A percentile compares a stretch with the other conserved stretches of the same genome.
Conservation (phyloP, 2,888 invertebrate species). For the Agriopis leucophaearia region DNA sequence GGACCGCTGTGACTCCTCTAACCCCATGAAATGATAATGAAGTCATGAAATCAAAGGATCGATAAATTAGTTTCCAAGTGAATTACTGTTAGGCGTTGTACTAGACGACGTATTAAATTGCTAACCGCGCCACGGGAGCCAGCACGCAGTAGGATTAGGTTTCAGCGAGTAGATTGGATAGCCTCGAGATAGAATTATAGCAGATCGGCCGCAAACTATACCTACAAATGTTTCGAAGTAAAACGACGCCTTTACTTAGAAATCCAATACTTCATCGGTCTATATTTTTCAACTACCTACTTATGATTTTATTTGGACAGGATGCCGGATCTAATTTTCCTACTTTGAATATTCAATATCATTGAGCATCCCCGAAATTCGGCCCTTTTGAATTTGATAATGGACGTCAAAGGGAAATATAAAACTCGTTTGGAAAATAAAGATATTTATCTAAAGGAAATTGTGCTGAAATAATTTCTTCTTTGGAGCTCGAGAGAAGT, state of each 20-base stretch:
- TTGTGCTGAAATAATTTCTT: constrained; percentile 29
- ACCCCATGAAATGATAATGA: constrained; percentile 14
- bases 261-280: constrained; percentile 21
- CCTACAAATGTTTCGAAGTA: background rate
- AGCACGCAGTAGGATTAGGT: constrained; percentile 13
- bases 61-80: constrained; percentile 9
- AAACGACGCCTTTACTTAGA: constrained; percentile 13
- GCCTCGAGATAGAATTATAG: constrained; percentile 29
- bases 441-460: constrained; percentile 32
- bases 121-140: constrained; percentile 6
- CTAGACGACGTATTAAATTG: constrained; percentile 4
- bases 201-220: constrained; percentile 33
- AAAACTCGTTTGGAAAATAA: constrained; percentile 34
- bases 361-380: constrained; percentile 17
- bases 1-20: background rate
- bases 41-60: constrained; percentile 1
- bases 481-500: constrained; percentile 25
- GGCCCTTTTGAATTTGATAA: constrained; percentile 27
- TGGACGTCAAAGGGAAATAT: constrained; percentile 33
- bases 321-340: constrained; percentile 23
- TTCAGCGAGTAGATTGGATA: constrained; percentile 33
- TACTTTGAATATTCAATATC: constrained; percentile 27
- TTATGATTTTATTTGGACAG: constrained; percentile 31
- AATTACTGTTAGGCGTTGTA: constrained; percentile 3
- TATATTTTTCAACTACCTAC: constrained; percentile 36